phyloP scores from a whole-genome alignment of 2,888 invertebrate genomes.

The Xylocampa areola region DNA sequence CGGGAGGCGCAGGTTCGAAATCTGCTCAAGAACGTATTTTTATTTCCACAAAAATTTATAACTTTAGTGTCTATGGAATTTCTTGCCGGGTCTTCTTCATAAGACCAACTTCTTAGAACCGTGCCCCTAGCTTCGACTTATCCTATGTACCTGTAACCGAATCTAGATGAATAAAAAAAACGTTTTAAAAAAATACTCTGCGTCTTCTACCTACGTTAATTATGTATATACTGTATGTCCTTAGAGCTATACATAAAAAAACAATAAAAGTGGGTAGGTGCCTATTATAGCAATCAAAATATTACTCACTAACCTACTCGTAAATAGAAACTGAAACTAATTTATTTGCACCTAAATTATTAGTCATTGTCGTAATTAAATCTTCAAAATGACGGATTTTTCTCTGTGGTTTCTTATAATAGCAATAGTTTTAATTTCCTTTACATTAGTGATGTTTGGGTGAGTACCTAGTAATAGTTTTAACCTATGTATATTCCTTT shows the following conservation, averaged over 20 bases:
- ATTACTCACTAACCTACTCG: background rate
- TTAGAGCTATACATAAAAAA: conserved; percentile 15
- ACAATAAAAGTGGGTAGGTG: conserved; percentile 14
- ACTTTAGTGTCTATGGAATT: too few relatives aligned
- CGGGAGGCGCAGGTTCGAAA: too few relatives aligned
- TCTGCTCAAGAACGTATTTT: too few relatives aligned
- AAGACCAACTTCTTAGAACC: too few relatives aligned
- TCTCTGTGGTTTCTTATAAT: conserved; percentile 56
- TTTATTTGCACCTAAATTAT: background rate
- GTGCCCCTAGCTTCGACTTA: too few relatives aligned
- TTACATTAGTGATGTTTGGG: conserved; percentile 55
- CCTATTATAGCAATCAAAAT: background rate
- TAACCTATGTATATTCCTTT: too few relatives aligned
- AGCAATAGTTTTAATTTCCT: conserved; percentile 41
- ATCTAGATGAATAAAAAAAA: too few relatives aligned
- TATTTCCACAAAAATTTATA: too few relatives aligned
- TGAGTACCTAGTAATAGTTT: conserved; percentile 59
- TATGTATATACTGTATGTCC: background rate
- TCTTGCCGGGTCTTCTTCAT: too few relatives aligned
- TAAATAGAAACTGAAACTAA: background rate
- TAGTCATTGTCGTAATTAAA: background rate
- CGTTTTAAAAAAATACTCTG: too few relatives aligned
- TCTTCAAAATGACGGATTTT: conserved; percentile 55
- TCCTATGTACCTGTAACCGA: too few relatives aligned
- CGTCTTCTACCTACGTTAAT: background rate